These are phyloP conservation scores for Lagorchestes hirsutus DNA, from an alignment of 2,797 vertebrate genomes.

Conservation along the genomic window DNA sequence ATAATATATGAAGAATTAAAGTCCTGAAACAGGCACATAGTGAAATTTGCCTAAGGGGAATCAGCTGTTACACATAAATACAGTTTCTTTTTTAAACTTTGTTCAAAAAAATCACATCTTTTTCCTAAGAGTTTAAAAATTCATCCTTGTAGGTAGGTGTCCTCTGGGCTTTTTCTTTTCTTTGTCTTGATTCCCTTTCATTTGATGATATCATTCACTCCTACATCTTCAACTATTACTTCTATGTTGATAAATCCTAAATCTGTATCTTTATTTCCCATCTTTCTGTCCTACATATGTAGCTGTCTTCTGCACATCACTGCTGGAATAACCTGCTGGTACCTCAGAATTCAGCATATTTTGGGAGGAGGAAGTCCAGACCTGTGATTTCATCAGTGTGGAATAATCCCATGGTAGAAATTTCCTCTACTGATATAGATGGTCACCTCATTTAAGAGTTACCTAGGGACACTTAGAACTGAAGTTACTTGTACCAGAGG, in stretches of 20 bases:
- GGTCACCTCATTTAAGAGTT: neutral
- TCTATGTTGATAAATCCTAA: constrained; percentile 8
- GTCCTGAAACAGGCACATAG: constrained; percentile 16
- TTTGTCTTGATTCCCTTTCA: constrained; percentile 21
- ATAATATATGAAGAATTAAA: constrained; percentile 2
- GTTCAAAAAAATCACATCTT: neutral
- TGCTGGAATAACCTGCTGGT: neutral
- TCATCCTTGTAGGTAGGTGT: neutral
- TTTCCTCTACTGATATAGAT: neutral
- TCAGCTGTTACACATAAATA: neutral
- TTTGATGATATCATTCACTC: constrained; percentile 18
- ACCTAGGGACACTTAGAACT: neutral
- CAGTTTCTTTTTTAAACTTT: neutral
- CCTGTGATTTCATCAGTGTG: neutral
- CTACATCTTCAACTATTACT: neutral
- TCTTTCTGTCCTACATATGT: neutral
- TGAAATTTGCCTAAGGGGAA: neutral
- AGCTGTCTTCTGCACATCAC: neutral
- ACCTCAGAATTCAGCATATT: constrained; percentile 2
- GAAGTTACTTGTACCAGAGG: neutral
- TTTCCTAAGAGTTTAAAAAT: neutral
- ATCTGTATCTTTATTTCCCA: neutral
- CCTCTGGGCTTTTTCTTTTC: constrained; percentile 24
- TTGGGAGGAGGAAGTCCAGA: constrained; percentile 17
- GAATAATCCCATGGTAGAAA: neutral